Evolutionary conservation across 2,888 invertebrate species (phyloP).

Genomic region (Drosophila meridionalis): DNA sequence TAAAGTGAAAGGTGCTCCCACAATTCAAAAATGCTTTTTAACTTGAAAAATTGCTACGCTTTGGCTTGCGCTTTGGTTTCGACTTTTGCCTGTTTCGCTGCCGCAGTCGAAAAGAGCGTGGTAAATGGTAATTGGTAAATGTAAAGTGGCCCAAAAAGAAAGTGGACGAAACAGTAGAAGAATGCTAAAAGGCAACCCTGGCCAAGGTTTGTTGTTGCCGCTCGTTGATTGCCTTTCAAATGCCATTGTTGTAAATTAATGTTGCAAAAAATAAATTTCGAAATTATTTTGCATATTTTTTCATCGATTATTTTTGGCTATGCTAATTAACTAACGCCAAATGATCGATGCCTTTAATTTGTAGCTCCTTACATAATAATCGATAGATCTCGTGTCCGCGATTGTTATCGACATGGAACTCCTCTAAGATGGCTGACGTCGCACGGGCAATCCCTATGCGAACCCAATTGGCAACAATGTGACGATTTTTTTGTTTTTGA

Average conservation of each 20-base stretch:
- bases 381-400: conserved; percentile 1
- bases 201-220: background rate
- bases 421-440: conserved; percentile 7
- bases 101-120: conserved; percentile 60
- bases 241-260: conserved; percentile 16
- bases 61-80: conserved; percentile 65
- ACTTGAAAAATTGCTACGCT: conserved; percentile 79
- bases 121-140: conserved; percentile 70
- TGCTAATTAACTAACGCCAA: background rate
- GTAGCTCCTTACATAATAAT: conserved; percentile 9
- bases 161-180: conserved; percentile 58
- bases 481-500: conserved; percentile 40
- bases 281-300: background rate
- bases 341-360: conserved; percentile 7
- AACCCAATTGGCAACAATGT: conserved; percentile 33
- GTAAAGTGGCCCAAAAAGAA: conserved; percentile 61
- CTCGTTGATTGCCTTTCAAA: conserved; percentile 33
- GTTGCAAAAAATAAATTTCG: conserved; percentile 12
- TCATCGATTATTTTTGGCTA: background rate
- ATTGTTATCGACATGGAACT: conserved; percentile 11
- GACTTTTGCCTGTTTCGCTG: conserved; percentile 44
- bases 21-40: conserved; percentile 78
- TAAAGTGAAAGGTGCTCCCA: conserved; percentile 83
- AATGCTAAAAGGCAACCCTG: conserved; percentile 51
- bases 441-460: conserved; percentile 28